These are phyloP conservation scores for Gymnopithys bicolor DNA, from an alignment of 2,797 vertebrate genomes.

Conservation along the genomic window DNA sequence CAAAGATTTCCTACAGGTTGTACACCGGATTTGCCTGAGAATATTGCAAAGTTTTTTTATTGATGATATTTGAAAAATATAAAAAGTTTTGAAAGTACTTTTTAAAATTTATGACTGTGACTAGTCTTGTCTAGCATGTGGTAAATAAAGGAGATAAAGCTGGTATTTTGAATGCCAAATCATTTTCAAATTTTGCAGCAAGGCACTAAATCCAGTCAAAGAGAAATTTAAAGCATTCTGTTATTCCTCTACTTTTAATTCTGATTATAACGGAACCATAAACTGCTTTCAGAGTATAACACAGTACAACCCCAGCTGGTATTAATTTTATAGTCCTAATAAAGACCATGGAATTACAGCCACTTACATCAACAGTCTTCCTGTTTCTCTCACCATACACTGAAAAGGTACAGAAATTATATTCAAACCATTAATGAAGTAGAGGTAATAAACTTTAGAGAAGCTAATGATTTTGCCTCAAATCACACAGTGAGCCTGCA, in stretches of 20 bases:
- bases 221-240: background rate
- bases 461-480: background rate
- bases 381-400: background rate
- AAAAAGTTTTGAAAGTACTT: background rate
- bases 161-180: background rate
- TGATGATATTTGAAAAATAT: background rate
- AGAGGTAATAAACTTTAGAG: background rate
- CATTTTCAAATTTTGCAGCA: background rate
- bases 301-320: background rate
- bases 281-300: background rate
- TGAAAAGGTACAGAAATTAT: background rate
- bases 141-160: background rate
- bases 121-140: background rate
- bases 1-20: background rate
- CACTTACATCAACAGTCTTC: background rate
- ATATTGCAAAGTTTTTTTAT: background rate
- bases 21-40: background rate
- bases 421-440: background rate
- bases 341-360: background rate
- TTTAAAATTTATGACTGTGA: background rate
- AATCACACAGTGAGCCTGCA: background rate
- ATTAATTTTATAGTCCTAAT: conserved; percentile 6
- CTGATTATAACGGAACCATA: background rate
- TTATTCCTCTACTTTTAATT: background rate
- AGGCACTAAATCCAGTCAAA: background rate